Conservation (phyloP, 2,797 vertebrate genomes). For the Manis pentadactyla region DNA sequence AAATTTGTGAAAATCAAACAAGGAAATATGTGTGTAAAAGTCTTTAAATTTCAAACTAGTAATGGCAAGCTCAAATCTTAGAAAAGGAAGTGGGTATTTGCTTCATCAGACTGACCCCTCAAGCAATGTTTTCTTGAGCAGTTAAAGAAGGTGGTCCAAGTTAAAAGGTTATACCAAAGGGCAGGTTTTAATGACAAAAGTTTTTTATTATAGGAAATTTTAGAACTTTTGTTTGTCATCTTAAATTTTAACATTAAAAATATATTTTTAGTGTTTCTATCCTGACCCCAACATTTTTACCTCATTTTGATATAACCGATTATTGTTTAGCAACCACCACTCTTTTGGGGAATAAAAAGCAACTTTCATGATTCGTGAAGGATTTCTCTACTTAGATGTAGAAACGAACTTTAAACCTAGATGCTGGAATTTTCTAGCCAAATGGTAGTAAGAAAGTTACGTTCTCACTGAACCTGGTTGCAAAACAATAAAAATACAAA, state of each 20-base stretch:
- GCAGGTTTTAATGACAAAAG: not conserved
- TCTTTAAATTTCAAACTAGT: not conserved
- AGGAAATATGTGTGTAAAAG: not conserved
- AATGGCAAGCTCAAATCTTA: not conserved
- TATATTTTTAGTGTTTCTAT: not conserved
- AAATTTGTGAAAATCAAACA: not conserved
- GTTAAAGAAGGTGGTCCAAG: not conserved
- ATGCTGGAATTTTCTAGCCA: slow-evolving; percentile 3
- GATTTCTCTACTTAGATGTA: not conserved
- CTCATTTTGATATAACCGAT: not conserved
- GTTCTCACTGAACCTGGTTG: not conserved
- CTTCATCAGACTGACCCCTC: not conserved
- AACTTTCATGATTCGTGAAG: not conserved
- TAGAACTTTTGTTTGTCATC: not conserved
- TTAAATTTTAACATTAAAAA: not conserved
- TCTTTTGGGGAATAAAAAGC: not conserved
- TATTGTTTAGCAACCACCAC: not conserved
- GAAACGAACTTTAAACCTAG: not conserved
- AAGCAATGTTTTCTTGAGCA: not conserved
- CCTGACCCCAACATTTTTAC: not conserved
- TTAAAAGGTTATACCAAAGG: not conserved
- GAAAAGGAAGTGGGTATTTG: not conserved
- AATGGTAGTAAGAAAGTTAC: not conserved
- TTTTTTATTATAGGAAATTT: not conserved
- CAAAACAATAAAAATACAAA: not conserved